A percentile compares a stretch with the other conserved stretches of the same genome.
phyloP scores from a whole-genome alignment of 2,113 vertebrate species.

The Mohoua ochrocephala region DNA sequence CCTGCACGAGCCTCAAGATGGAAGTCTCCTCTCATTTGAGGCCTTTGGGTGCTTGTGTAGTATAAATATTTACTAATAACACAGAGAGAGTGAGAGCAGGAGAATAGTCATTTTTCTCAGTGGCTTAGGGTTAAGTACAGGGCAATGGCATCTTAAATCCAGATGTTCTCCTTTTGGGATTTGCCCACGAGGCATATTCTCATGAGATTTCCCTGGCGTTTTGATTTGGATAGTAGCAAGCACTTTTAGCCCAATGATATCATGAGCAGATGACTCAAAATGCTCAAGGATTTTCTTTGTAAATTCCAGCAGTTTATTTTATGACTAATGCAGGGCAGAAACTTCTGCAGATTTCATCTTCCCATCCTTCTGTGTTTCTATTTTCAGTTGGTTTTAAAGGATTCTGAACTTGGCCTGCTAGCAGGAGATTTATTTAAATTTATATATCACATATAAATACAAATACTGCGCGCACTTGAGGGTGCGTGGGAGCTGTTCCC shows the following conservation, averaged over 20 bases:
- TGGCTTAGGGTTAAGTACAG: slow-evolving; percentile 65
- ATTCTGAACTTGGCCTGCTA: slow-evolving; percentile 4
- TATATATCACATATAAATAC: not conserved
- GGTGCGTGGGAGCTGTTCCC: slow-evolving; percentile 35
- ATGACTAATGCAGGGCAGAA: slow-evolving; percentile 33
- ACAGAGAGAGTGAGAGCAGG: slow-evolving; percentile 14
- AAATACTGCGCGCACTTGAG: not conserved
- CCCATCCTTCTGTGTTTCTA: slow-evolving; percentile 50
- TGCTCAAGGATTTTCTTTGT: slow-evolving; percentile 44
- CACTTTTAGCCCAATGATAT: slow-evolving; percentile 59
- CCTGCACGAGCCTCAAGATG: not conserved
- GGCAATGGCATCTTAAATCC: slow-evolving; percentile 70
- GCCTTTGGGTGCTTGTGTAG: slow-evolving; percentile 21
- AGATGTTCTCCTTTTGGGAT: slow-evolving; percentile 78
- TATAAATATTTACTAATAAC: slow-evolving; percentile 66
- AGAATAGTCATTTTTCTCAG: slow-evolving; percentile 67
- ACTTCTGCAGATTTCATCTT: slow-evolving; percentile 47
- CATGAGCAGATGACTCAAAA: slow-evolving; percentile 52
- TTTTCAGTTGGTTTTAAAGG: slow-evolving; percentile 57
- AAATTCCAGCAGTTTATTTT: slow-evolving; percentile 55
- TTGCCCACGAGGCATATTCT: slow-evolving; percentile 65
- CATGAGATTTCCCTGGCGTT: slow-evolving; percentile 64
- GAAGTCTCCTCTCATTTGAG: not conserved
- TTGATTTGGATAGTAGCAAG: slow-evolving; percentile 64
- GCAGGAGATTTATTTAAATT: slow-evolving; percentile 47